Conservation (phyloP, 2,888 invertebrate species). For the Margaritifera margaritifera region DNA sequence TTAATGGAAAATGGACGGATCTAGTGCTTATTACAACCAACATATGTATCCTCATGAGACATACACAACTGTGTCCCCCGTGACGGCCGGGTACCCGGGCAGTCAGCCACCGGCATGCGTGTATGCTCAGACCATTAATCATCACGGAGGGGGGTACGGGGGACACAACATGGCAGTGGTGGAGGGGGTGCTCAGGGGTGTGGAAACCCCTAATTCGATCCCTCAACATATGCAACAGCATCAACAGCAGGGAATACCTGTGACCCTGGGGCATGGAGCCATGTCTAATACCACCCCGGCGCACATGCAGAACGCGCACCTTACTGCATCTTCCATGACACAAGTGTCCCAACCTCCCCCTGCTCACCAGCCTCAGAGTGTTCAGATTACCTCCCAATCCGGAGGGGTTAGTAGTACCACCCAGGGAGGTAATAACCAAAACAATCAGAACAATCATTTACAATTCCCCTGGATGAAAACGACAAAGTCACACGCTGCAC, state of each 20-base stretch:
- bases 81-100: conserved; percentile 27
- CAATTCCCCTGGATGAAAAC: conserved; percentile 73
- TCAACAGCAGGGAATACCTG: conserved; percentile 17
- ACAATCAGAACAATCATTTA: conserved; percentile 43
- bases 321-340: conserved; percentile 28
- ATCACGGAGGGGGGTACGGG: conserved; percentile 46
- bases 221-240: conserved; percentile 25
- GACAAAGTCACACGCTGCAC: conserved; percentile 71
- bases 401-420: conserved; percentile 12
- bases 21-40: conserved; percentile 54
- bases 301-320: conserved; percentile 49
- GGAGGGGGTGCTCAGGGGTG: conserved; percentile 48
- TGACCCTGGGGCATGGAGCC: not conserved
- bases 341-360: conserved; percentile 50
- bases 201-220: conserved; percentile 23
- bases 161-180: conserved; percentile 66
- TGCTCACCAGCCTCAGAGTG: conserved; percentile 43
- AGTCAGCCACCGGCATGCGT: conserved; percentile 49
- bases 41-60: conserved; percentile 49
- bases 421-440: conserved; percentile 31
- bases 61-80: conserved; percentile 22
- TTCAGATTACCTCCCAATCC: conserved; percentile 25
- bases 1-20: conserved; percentile 49
- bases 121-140: conserved; percentile 47
- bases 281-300: conserved; percentile 52